phyloP scores from a whole-genome alignment of 2,888 invertebrate species.

The Copidosoma aretas region DNA sequence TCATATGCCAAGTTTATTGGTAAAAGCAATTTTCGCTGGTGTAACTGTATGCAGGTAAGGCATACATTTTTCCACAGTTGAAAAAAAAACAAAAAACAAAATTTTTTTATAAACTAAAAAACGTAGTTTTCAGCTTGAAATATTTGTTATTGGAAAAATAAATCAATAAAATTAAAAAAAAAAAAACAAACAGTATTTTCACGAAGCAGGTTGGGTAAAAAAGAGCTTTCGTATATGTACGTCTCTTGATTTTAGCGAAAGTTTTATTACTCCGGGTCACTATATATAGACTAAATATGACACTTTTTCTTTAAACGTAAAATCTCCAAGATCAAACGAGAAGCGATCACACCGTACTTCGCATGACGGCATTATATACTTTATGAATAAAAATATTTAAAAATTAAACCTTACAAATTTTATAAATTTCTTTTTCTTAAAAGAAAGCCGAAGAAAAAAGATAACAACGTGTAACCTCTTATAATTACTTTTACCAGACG shows the following conservation, averaged over 20 bases:
- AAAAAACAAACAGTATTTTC: too few relatives aligned
- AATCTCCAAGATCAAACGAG: conserved; percentile 37
- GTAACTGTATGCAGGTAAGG: too few relatives aligned
- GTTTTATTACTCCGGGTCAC: conserved; percentile 54
- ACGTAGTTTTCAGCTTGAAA: too few relatives aligned
- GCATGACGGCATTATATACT: conserved; percentile 19
- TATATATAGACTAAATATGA: conserved; percentile 59
- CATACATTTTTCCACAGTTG: too few relatives aligned
- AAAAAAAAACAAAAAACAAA: conserved; percentile 14
- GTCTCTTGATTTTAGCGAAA: conserved; percentile 51
- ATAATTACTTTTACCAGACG: conserved; percentile 9
- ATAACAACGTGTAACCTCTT: conserved; percentile 53
- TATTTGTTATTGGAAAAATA: background rate
- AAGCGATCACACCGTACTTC: conserved; percentile 36
- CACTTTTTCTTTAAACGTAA: conserved; percentile 54
- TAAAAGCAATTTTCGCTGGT: too few relatives aligned
- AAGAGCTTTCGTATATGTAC: background rate
- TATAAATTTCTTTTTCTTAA: conserved; percentile 56
- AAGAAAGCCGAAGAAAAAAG: conserved; percentile 51
- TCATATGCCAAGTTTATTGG: too few relatives aligned
- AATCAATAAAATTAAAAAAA: conserved; percentile 13
- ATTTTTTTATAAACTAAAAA: too few relatives aligned
- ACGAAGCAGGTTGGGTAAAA: background rate
- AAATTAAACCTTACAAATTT: conserved; percentile 62
- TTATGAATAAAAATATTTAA: conserved; percentile 54